phyloP scores from a whole-genome alignment of 2,113 vertebrate species.

The Silurus glanis region DNA sequence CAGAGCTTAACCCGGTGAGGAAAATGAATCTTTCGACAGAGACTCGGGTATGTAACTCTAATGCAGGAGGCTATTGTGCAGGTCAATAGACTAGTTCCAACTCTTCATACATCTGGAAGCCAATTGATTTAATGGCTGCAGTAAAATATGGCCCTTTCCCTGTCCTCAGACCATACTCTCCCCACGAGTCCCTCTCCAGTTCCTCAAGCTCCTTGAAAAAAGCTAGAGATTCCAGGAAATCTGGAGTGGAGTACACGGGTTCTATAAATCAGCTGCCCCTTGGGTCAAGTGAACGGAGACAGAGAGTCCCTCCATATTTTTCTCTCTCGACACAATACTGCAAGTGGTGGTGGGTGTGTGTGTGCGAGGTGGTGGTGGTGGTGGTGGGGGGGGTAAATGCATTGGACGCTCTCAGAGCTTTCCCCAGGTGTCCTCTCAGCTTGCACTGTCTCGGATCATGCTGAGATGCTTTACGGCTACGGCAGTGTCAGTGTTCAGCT shows the following conservation, averaged over 20 bases:
- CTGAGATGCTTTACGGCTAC: slow-evolving; percentile 37
- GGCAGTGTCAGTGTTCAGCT: slow-evolving; percentile 61
- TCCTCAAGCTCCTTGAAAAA: slow-evolving; percentile 36
- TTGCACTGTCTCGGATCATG: slow-evolving; percentile 37
- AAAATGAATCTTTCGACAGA: slow-evolving; percentile 35
- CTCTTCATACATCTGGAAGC: slow-evolving; percentile 48
- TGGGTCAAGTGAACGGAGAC: slow-evolving; percentile 49
- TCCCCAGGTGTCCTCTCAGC: slow-evolving; percentile 56
- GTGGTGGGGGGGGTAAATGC: slow-evolving; percentile 39
- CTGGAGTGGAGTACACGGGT: slow-evolving; percentile 60
- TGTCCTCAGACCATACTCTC: slow-evolving; percentile 52
- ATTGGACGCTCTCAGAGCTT: slow-evolving; percentile 49
- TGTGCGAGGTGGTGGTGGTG: neutral
- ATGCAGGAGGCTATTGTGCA: slow-evolving; percentile 37
- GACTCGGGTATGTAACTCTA: slow-evolving; percentile 36
- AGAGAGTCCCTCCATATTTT: slow-evolving; percentile 47
- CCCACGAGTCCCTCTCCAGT: slow-evolving; percentile 52
- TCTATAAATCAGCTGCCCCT: slow-evolving; percentile 69
- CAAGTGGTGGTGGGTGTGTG: neutral
- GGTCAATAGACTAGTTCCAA: slow-evolving; percentile 34
- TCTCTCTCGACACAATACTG: slow-evolving; percentile 16
- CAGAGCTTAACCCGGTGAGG: slow-evolving; percentile 6
- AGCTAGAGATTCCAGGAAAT: slow-evolving; percentile 67
- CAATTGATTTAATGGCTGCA: slow-evolving; percentile 61
- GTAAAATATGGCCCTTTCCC: slow-evolving; percentile 65